A percentile compares a stretch with the other conserved stretches of the same genome.
phyloP scores from a whole-genome alignment of 2,888 invertebrate species.

The Apamea crenata region DNA sequence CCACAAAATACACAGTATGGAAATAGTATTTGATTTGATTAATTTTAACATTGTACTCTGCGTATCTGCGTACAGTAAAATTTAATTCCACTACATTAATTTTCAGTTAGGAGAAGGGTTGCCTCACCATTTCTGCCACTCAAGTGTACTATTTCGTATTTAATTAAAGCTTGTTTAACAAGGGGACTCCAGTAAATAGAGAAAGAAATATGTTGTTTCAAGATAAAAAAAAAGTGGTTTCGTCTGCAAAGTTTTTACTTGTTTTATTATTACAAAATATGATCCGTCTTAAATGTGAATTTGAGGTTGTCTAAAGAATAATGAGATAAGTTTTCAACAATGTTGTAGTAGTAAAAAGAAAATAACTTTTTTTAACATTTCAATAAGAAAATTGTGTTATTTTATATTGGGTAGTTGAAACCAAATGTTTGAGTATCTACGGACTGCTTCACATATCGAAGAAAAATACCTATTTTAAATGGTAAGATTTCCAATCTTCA shows the following conservation, averaged over 20 bases:
- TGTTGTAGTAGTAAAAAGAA: not conserved
- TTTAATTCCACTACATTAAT: slow-evolving; percentile 43
- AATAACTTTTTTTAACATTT: not conserved
- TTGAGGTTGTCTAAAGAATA: slow-evolving; percentile 32
- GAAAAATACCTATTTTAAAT: not conserved
- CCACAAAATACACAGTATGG: slow-evolving; percentile 8
- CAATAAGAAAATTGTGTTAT: not conserved
- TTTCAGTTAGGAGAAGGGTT: slow-evolving; percentile 13
- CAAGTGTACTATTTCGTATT: slow-evolving; percentile 48
- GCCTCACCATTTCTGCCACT: slow-evolving; percentile 32
- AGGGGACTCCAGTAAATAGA: slow-evolving; percentile 9
- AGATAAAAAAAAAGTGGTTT: slow-evolving; percentile 9
- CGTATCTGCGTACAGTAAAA: not conserved
- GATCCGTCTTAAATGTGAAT: not conserved
- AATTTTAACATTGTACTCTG: slow-evolving; percentile 6
- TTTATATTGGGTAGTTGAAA: not conserved
- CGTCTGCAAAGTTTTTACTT: slow-evolving; percentile 12
- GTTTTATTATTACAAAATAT: slow-evolving; percentile 1
- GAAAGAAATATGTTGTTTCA: not conserved
- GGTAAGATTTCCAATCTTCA: not conserved
- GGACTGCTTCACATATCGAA: not conserved
- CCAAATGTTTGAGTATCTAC: not conserved
- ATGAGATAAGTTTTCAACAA: slow-evolving; percentile 21
- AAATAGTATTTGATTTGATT: slow-evolving; percentile 26
- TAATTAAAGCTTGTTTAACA: slow-evolving; percentile 45